Base-by-base conservation (phyloP, 2,888 invertebrate genomes). In the Polietes domitor region DNA sequence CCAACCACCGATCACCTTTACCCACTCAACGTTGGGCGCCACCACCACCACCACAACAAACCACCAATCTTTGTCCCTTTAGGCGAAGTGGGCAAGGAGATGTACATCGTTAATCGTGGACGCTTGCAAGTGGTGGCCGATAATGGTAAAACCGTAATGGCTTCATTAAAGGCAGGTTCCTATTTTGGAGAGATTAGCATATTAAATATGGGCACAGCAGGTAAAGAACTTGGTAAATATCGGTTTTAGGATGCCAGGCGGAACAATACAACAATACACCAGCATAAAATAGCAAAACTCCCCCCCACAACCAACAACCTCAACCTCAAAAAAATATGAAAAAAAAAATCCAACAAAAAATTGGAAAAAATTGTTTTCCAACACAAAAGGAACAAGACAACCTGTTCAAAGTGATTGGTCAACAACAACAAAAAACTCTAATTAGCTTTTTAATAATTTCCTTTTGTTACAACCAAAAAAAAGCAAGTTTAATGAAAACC, bases 171-270 rank as follows among this genome's bases (percentile, higher is more conserved):
- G 93, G 98, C 99, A 90, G 99, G 99, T 93, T 98, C 98, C 93
- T 99, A 99, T 95, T 99, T 99, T 94, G 99, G 99, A 91, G 99
- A 99, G 95, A 99, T 99, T 94, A 98, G 98, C 94, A 98, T 99
- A 94, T 96, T 99, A 93, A 98, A 98, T 95, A 98, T 98, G 98
- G 99, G 99, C 94, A 98, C 98, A 93, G 98, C 98, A 96, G 98
- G 98, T 97, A 97, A 97, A 96, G 96, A 96, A 94, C 96, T 96
- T 96, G 96, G 96, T 96, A 96, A 96, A 96, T 96, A 96, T 96
- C 96, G 93, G 93, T 93, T 93, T 92, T 93, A 93, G 91, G 90
- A 92, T 92, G 92, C 91, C 92, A 92, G 92, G 92, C 92, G 92
- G 91, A 92, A 85, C 86, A 87, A 86, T 87, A 86, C 83, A 85